These are phyloP conservation scores for Labeo catla DNA, from an alignment of 2,113 vertebrate species.

Conservation along the genomic window DNA sequence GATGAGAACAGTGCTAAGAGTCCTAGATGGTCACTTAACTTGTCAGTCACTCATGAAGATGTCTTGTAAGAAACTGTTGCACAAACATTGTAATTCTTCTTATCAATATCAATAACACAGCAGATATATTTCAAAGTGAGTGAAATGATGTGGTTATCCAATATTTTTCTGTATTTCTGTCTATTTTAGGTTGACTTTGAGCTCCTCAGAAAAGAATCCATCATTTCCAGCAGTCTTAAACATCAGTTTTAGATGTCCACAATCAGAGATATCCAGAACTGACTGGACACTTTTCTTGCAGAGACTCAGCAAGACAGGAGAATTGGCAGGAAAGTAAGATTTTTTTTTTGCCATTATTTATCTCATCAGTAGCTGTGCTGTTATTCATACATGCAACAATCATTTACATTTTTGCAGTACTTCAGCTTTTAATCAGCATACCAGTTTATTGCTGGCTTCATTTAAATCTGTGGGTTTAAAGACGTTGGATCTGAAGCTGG, in stretches of 20 bases:
- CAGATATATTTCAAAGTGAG: too few relatives aligned
- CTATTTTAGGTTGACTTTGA: constrained; percentile 13
- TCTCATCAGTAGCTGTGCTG: not conserved
- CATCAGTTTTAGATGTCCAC: not conserved
- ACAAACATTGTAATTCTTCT: not conserved
- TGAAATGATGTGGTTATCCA: not conserved
- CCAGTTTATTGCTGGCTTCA: not conserved
- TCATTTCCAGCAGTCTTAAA: not conserved
- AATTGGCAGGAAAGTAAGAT: not conserved
- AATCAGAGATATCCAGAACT: not conserved
- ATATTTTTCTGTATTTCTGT: not conserved
- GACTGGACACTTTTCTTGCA: not conserved
- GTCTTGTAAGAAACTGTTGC: not conserved
- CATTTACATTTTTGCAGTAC: not conserved
- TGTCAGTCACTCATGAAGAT: not conserved
- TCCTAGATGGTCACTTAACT: not conserved
- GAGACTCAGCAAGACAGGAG: not conserved
- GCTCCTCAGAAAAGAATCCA: not conserved
- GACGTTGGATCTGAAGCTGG: not conserved
- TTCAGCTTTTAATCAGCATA: not conserved
- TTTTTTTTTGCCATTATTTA: not conserved
- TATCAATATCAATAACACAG: not conserved
- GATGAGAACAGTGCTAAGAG: not conserved
- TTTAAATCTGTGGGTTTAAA: not conserved
- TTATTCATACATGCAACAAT: not conserved